Evolutionary conservation across 2,888 invertebrate species (phyloP), one percentile per base, ranked within the genome.

Genomic region (Nysson spinosus): DNA sequence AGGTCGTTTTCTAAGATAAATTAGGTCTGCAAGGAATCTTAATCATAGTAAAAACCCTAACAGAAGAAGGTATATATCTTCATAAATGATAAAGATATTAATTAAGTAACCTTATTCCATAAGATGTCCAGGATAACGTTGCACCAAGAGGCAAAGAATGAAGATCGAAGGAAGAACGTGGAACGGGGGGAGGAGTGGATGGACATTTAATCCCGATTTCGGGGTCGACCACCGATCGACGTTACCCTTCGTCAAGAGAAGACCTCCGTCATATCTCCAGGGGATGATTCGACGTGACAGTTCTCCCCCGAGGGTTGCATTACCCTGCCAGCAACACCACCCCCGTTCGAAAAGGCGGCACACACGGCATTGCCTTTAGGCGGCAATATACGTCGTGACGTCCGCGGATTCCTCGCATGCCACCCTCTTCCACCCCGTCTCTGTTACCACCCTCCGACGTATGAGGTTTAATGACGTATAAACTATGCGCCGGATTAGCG

Each of bases 401-500:
- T 83, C 69, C 84, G 86, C 86, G 84, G 82, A 85, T 85, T 86
- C 86, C 82, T 72, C 79, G 83, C 82, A 77, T 78, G 79, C 82
- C 80, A 67, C 72, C 69, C 71, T 62, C 32, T 44, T n/a, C 62
- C 72, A 46, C 72, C 62, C 69, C 50, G 34, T 54, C 17, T 55
- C n/a, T n/a, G n/a, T n/a, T 34, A 12, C 47, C 42, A 42, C 66
- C 42, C 69, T 49, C 65, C 63, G 65, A 64, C 56, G 40, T 63
- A 69, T 64, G 67, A 66, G 80, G 85, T 86, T 87, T 86, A 87
- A 86, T 86, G 86, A 87, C 86, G 86, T 87, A 87, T 86, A 86
- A 87, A 86, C 86, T 86, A 86, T 86, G 86, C 85, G 84, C 69
- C 75, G 86, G 86, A 87, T 87, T 87, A 87, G 75, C 77, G 51